Base-by-base conservation (phyloP, 2,797 vertebrate genomes). In the Enteromius treurensis region DNA sequence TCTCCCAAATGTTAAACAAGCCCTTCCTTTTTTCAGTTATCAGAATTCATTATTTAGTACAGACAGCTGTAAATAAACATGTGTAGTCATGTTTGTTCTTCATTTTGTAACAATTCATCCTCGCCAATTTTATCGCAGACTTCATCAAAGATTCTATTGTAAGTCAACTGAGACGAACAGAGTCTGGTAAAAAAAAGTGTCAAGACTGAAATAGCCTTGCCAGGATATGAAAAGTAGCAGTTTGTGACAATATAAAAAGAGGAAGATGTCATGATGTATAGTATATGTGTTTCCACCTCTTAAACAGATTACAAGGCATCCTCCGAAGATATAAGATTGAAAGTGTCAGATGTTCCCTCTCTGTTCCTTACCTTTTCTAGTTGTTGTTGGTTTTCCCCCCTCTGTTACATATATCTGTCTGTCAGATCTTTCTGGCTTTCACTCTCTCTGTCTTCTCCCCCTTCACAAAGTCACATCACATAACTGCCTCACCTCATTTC, bases 221-320 rank as follows among this genome's bases (percentile, higher is more conserved):
- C 84, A 88, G 88, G 86, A 89, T 87, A 87, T 86, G 73, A 85
- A 83, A 88, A 87, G 82, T 87, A 86, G 84, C 82, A 84, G 85
- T 81, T 88, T 83, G 64, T 78, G 76, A 73, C 62, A 77, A 82
- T 77, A 82, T 77, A 77, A 80, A 37, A 87, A 87, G 69, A 69
- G 78, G 79, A 85, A 85, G 80, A 83, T 81, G 75, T 82, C 55
- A 15, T 77, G 64, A 81, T 84, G 67, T 84, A 42, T 15, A 49
- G 34, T 45, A 9, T 19, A 34, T 75, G 29, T 70, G 37, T 79
- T 68, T 81, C 47, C n/a, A 68, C 15, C 64, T 77, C 79, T 76
- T 60, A 71, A 64, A 68, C 45, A 5, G 34, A 77, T 77, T 71
- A 23, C 10, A 5, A 42, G 49, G 37, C 1, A 37, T 67, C 32